Base-by-base conservation (phyloP, 2,113 vertebrate species). In the Acanthochromis polyacanthus region DNA sequence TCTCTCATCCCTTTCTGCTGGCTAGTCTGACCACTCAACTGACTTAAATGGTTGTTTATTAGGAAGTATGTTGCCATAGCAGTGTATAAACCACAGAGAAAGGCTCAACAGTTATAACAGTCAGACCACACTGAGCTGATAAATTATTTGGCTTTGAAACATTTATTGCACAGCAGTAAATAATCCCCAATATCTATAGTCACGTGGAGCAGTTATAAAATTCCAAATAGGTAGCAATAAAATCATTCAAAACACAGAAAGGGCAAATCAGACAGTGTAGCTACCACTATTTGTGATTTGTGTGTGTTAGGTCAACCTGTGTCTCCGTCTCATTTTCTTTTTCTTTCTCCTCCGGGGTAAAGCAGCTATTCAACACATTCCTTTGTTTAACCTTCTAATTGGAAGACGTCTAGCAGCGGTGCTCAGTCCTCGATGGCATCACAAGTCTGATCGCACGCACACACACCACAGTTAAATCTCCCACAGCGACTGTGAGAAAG, bases 301-400 rank as follows among this genome's bases (percentile, higher is more conserved):
- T 65, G 45, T 62, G 25, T 12, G 22, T 56, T 10, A 52, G 59
- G 70, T 83, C 71, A 68, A 8, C 38, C 17, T 10, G 5, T 58
- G 76, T 71, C 68, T 70, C 73, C 22, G 23, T 57, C 52, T 78
- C 52, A 15, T 58, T 81, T 74, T 51, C 28, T 53, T 36, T 58
- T n/a, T 58, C 8, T 23, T 11, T 77, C 53, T 85, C 59, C 53
- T 84, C 40, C 0, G 0, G 65, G 55, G 59, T 82, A 71, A 79
- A 74, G 67, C 53, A 0, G 40, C 78, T 78, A 65, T 89, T 89
- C 74, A 89, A 73, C 73, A 71, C 72, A 55, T 83, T 81, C 74
- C 73, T 88, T 91, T 92, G 88, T 93, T 89, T 91, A 92, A 89
- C 85, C 86, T 83, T 80, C 81, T 92, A 92, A 92, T 90, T 91